These are phyloP conservation scores for Montipora efflorescens DNA, from an alignment of 64 coral and sea anemone genomes.

Conservation along the genomic window DNA sequence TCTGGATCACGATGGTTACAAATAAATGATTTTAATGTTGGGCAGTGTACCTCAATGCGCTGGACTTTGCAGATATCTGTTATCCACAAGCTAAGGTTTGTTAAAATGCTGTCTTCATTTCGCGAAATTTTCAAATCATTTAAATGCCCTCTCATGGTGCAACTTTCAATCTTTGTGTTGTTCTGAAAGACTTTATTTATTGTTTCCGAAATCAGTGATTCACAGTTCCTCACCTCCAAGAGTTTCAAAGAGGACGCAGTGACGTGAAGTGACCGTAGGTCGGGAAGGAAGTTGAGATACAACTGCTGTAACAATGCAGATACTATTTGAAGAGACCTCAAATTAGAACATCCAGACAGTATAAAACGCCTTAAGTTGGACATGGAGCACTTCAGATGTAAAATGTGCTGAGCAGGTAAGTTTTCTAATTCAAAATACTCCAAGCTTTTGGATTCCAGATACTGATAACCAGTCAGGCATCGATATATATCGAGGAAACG, in stretches of 20 bases:
- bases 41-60: conserved; percentile 3
- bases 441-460: conserved; percentile 43
- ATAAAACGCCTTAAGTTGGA: neutral
- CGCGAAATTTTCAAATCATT: neutral
- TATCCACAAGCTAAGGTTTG: conserved; percentile 16
- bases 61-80: conserved; percentile 15
- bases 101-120: neutral
- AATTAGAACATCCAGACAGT: neutral
- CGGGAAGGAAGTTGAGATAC: neutral
- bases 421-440: conserved; percentile 10
- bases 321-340: conserved; percentile 18
- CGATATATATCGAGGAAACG: conserved; percentile 1
- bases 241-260: neutral
- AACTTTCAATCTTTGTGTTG: conserved; percentile 16
- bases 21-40: conserved; percentile 16
- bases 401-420: conserved; percentile 27
- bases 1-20: conserved; percentile 3
- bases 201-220: conserved; percentile 19
- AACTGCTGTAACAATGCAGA: neutral
- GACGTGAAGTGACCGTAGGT: conserved; percentile 11
- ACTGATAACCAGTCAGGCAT: conserved; percentile 31
- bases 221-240: conserved; percentile 12
- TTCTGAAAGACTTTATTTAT: neutral
- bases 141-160: conserved; percentile 14
- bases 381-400: conserved; percentile 29